Conservation (phyloP, 2,888 invertebrate genomes). For the Agrochola lychnidis region DNA sequence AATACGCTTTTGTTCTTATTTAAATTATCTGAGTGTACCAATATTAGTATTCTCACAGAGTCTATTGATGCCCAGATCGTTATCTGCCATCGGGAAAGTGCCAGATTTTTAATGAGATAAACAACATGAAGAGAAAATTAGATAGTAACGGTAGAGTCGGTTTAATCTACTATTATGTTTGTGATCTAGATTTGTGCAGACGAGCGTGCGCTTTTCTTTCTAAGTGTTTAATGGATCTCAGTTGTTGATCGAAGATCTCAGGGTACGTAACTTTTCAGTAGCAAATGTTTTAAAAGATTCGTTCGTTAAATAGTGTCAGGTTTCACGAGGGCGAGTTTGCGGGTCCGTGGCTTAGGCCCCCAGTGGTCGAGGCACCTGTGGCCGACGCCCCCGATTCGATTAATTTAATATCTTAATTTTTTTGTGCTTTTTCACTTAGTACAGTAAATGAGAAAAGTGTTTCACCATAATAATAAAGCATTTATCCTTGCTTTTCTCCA, state of each 20-base stretch:
- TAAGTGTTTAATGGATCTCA: background rate
- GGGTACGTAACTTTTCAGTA: constrained; percentile 4
- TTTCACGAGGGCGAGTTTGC: constrained; percentile 10
- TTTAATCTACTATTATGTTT: constrained; percentile 9
- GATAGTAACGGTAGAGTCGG: constrained; percentile 18
- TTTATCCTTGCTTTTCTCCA: too few relatives aligned
- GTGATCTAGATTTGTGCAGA: constrained; percentile 9
- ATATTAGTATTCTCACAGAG: constrained; percentile 53
- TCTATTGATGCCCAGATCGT: constrained; percentile 51
- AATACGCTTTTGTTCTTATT: constrained; percentile 62
- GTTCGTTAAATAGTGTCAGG: background rate
- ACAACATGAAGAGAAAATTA: constrained; percentile 50
- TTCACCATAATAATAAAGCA: too few relatives aligned
- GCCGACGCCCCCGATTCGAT: too few relatives aligned
- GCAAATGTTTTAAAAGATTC: constrained; percentile 20
- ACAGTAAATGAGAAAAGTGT: too few relatives aligned
- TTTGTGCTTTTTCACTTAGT: too few relatives aligned
- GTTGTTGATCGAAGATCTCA: too few relatives aligned
- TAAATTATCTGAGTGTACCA: constrained; percentile 54
- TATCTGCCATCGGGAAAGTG: constrained; percentile 61
- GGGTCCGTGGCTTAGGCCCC: too few relatives aligned
- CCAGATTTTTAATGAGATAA: constrained; percentile 46
- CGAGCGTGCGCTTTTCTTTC: background rate
- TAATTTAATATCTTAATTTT: too few relatives aligned
- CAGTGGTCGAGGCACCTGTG: too few relatives aligned